Conservation (phyloP, 2,797 vertebrate genomes). For the Toxotes lorentzi region DNA sequence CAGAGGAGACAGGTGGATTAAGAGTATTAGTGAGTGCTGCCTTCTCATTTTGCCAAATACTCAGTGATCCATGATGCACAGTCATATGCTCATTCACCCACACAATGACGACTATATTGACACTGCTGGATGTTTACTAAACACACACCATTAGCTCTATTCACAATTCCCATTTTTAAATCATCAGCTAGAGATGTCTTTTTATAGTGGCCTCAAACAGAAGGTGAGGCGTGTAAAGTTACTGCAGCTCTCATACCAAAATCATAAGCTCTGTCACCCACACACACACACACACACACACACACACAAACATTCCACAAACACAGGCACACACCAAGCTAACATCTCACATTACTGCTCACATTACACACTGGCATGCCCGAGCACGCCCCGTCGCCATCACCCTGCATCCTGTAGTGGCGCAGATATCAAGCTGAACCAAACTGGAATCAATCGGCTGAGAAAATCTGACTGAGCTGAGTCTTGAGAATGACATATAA, state of each 20-base stretch:
- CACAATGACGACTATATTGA: constrained; percentile 30
- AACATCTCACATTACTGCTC: constrained; percentile 69
- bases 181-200: constrained; percentile 27
- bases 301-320: constrained; percentile 44
- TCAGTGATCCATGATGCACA: constrained; percentile 47
- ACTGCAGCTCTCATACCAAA: constrained; percentile 60
- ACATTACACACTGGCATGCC: constrained; percentile 64
- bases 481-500: neutral
- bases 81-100: constrained; percentile 15
- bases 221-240: constrained; percentile 36
- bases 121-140: constrained; percentile 26
- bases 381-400: constrained; percentile 42
- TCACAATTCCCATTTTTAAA: constrained; percentile 8
- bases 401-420: constrained; percentile 23
- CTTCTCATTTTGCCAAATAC: constrained; percentile 63
- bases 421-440: constrained; percentile 25
- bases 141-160: constrained; percentile 9
- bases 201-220: constrained; percentile 32
- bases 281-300: constrained; percentile 15
- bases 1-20: constrained; percentile 72
- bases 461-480: neutral
- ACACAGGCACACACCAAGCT: constrained; percentile 35
- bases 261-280: constrained; percentile 46
- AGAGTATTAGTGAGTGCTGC: constrained; percentile 54
- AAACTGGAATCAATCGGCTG: neutral